Conservation (phyloP, 2,113 vertebrate species). For the Lepus europaeus region DNA sequence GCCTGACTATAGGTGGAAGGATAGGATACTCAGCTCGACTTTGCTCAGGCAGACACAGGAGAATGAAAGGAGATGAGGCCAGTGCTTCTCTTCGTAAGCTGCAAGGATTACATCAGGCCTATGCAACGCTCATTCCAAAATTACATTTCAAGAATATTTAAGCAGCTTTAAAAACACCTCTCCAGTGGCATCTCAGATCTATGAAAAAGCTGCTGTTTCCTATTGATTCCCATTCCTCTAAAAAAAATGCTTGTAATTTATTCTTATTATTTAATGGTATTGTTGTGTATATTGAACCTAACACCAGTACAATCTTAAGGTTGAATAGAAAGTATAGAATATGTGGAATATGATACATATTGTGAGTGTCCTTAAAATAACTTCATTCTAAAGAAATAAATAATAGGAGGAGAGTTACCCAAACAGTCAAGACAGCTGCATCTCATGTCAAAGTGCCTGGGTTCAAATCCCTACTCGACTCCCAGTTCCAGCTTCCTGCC, state of each 20-base stretch:
- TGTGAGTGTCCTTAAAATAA: neutral
- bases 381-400: neutral
- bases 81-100: neutral
- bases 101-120: neutral
- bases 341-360: neutral
- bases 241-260: neutral
- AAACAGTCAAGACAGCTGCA: no score
- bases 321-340: neutral
- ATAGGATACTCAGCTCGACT: neutral
- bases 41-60: neutral
- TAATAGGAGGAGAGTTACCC: neutral
- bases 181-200: neutral
- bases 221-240: constrained; percentile 1
- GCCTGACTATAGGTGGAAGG: neutral
- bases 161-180: neutral
- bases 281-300: neutral
- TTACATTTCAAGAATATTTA: constrained; percentile 30
- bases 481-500: no score
- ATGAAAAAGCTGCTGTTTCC: neutral
- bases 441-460: no score
- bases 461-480: no score
- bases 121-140: constrained; percentile 25
- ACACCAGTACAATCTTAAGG: neutral
- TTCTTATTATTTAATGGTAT: neutral
- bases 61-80: neutral